A percentile compares a stretch with the other conserved stretches of the same genome.
Evolutionary conservation across 2,797 vertebrate genomes (phyloP).

Genomic region (Clarias platycephalus): DNA sequence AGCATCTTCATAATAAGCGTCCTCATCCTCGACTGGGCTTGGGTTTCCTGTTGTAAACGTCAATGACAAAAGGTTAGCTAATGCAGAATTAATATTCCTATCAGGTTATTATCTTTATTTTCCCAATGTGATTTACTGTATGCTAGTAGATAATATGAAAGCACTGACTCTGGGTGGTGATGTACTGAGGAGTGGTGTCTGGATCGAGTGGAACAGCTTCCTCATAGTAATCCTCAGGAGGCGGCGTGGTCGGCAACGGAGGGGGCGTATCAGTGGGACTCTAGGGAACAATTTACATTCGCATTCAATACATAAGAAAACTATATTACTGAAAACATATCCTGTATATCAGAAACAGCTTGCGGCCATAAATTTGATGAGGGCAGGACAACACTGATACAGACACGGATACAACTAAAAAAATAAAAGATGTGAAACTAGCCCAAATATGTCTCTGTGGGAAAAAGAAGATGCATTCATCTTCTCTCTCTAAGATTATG

Average conservation of each 20-base stretch:
- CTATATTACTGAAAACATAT: not conserved
- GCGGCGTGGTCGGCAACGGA: constrained; percentile 85
- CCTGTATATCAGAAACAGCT: not conserved
- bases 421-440: not conserved
- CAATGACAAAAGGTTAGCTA: not conserved
- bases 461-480: not conserved
- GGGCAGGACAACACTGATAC: not conserved
- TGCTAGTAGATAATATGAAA: constrained; percentile 4
- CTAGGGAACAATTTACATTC: constrained; percentile 62
- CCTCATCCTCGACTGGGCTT: constrained; percentile 90
- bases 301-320: not conserved
- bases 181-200: constrained; percentile 88
- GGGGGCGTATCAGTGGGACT: constrained; percentile 82
- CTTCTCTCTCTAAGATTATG: not conserved
- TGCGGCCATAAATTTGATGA: not conserved
- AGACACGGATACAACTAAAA: not conserved
- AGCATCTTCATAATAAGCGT: constrained; percentile 95
- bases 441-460: not conserved
- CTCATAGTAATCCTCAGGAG: constrained; percentile 97
- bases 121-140: not conserved
- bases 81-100: not conserved
- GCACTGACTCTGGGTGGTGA: constrained; percentile 77
- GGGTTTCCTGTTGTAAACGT: constrained; percentile 76
- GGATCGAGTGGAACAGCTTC: constrained; percentile 92
- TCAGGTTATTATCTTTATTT: constrained; percentile 16